phyloP scores from a whole-genome alignment of 2,797 vertebrate species.

The Tragelaphus oryx region DNA sequence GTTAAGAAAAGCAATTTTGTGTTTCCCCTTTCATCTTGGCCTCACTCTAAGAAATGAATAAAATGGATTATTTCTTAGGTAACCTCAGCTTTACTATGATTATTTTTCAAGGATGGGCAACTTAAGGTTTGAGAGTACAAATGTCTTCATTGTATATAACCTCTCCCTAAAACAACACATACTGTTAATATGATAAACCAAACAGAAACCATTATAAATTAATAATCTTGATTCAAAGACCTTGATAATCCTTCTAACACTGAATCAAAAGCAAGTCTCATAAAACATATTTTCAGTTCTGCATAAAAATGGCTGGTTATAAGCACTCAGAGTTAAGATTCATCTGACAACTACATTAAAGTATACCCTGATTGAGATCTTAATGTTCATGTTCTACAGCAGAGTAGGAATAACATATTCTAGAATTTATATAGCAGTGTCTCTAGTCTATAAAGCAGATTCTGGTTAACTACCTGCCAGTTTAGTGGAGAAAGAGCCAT shows the following conservation, averaged over 20 bases:
- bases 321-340: background rate
- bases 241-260: background rate
- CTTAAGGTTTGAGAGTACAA: conserved; percentile 14
- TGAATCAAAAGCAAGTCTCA: conserved; percentile 13
- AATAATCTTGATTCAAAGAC: background rate
- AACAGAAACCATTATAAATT: conserved; percentile 14
- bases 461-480: background rate
- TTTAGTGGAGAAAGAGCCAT: conserved; percentile 8
- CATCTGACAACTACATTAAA: background rate
- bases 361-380: background rate
- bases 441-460: background rate
- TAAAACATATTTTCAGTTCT: conserved; percentile 21
- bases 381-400: background rate
- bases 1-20: conserved; percentile 21
- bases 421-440: background rate
- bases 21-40: background rate
- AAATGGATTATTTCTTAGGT: conserved; percentile 33
- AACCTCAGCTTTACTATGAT: conserved; percentile 28
- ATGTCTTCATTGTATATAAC: background rate
- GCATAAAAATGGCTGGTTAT: background rate
- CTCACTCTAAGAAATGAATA: conserved; percentile 16
- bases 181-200: background rate
- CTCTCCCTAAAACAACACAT: conserved; percentile 10
- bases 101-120: conserved; percentile 47
- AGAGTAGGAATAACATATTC: background rate